Percentiles rank a stretch among this genome's conserved stretches.
These are phyloP conservation scores for Colaptes auratus DNA, from an alignment of 2,113 vertebrate genomes.

Conservation along the genomic window DNA sequence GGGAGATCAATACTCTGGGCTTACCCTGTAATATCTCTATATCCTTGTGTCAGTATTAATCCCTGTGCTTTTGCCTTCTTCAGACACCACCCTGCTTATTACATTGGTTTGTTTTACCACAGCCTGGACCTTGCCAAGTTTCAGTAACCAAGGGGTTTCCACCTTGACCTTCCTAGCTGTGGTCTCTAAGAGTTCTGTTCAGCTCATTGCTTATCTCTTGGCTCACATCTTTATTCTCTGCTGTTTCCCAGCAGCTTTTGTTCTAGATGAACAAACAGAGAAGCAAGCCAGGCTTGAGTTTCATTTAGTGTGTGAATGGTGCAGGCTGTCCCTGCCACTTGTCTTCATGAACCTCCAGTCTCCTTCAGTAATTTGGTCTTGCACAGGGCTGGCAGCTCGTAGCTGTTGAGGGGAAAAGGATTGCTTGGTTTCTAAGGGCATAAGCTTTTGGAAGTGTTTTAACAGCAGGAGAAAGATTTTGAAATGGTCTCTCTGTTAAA, in stretches of 20 bases:
- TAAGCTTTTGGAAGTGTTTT: constrained; percentile 37
- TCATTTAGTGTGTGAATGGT: neutral
- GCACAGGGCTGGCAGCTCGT: neutral
- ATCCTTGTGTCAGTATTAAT: neutral
- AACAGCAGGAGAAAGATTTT: constrained; percentile 45
- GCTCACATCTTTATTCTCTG: neutral
- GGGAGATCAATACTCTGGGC: neutral
- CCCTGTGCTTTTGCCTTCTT: neutral
- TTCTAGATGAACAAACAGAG: neutral
- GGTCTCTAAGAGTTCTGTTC: neutral
- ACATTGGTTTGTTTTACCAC: neutral
- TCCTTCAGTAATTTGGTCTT: constrained; percentile 11
- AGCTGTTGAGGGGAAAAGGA: neutral
- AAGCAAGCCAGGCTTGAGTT: neutral
- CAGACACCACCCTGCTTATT: neutral
- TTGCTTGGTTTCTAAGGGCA: constrained; percentile 21
- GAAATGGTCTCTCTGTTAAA: constrained; percentile 19
- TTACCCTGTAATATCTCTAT: neutral
- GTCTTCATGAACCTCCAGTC: neutral
- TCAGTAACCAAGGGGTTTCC: neutral
- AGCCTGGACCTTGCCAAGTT: neutral
- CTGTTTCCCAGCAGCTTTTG: neutral
- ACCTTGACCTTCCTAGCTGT: neutral
- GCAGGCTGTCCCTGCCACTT: neutral
- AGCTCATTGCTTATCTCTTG: neutral